Evolutionary conservation across 1,140 invertebrate genomes (phyloP).

Genomic region (Macrosteles quadrilineatus): DNA sequence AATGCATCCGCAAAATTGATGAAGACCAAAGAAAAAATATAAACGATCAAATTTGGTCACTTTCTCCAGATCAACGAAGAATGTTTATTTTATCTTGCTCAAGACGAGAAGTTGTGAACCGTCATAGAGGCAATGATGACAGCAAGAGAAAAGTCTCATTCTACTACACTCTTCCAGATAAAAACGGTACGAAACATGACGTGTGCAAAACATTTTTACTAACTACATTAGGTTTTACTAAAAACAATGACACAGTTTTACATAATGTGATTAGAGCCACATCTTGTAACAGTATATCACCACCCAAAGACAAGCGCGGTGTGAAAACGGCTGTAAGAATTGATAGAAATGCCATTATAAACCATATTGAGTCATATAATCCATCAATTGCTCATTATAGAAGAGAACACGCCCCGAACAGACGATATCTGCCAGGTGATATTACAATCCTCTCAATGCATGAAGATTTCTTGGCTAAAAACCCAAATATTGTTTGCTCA

Average conservation of each 20-base stretch:
- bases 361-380: constrained; percentile 35
- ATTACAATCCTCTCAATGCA: constrained; percentile 36
- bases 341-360: constrained; percentile 8
- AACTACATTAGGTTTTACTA: constrained; percentile 20
- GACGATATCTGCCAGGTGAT: constrained; percentile 37
- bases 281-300: neutral
- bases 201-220: constrained; percentile 33
- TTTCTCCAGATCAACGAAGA: no score
- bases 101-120: no score
- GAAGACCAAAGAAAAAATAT: constrained; percentile 25
- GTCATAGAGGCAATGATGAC: no score
- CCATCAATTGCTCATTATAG: constrained; percentile 38
- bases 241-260: constrained; percentile 18
- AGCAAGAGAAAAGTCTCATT: neutral
- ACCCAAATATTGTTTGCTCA: constrained; percentile 24
- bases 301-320: constrained; percentile 21
- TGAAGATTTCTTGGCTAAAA: constrained; percentile 35
- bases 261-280: constrained; percentile 13
- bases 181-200: neutral
- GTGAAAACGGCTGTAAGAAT: neutral
- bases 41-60: neutral
- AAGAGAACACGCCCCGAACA: constrained; percentile 38
- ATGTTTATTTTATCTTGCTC: no score
- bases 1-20: constrained; percentile 17
- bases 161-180: neutral